These are phyloP conservation scores for Helarctos malayanus DNA, from an alignment of 2,797 vertebrate species.

Conservation along the genomic window DNA sequence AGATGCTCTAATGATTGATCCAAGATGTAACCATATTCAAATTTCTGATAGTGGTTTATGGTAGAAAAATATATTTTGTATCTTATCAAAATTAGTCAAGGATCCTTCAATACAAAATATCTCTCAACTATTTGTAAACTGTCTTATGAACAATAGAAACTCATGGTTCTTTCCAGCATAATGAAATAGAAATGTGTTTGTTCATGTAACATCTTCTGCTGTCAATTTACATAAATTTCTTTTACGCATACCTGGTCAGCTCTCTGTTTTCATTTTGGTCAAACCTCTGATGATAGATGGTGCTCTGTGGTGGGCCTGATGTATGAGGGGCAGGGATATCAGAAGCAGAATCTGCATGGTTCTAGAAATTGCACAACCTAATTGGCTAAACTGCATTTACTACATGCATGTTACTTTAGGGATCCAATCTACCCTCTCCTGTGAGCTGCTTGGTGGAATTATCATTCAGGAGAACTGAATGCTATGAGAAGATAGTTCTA, in stretches of 20 bases:
- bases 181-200: conserved; percentile 18
- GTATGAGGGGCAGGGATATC: neutral
- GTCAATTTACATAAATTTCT: neutral
- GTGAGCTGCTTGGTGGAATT: conserved; percentile 60
- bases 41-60: neutral
- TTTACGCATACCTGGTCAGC: neutral
- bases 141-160: neutral
- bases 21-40: neutral
- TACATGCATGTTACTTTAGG: conserved; percentile 70
- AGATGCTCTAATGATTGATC: neutral
- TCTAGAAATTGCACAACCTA: conserved; percentile 68
- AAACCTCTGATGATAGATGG: neutral
- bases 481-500: conserved; percentile 73
- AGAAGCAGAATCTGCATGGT: neutral
- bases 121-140: neutral
- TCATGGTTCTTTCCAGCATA: neutral
- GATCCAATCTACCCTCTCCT: conserved; percentile 81
- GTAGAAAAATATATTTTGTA: neutral
- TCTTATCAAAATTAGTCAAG: neutral
- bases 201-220: neutral
- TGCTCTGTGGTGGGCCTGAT: neutral
- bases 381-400: conserved; percentile 73
- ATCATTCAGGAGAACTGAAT: conserved; percentile 80
- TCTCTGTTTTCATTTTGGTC: neutral
- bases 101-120: neutral